Percentiles rank a stretch among this genome's conserved stretches.
Conservation (phyloP, 2,888 invertebrate species). For the Tridacna gigas region DNA sequence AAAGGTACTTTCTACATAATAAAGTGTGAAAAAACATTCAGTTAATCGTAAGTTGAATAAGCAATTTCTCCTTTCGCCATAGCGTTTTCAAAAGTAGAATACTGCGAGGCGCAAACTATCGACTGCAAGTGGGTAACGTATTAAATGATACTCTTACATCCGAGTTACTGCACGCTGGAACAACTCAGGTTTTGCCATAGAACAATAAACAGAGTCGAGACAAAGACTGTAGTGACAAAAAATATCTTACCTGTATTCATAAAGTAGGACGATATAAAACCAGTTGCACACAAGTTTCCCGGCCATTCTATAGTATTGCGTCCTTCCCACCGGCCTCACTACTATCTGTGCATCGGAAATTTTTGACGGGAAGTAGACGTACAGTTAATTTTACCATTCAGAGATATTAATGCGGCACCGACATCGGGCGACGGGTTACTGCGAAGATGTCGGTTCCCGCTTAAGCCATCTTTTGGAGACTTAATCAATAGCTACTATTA, state of each 20-base stretch:
- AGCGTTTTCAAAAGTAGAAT: no score
- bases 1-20: no score
- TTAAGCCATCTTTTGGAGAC: conserved; percentile 1
- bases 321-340: conserved; percentile 1
- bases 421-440: conserved; percentile 17
- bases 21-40: no score
- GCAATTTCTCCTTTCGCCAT: no score
- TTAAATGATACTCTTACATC: no score
- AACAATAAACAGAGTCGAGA: no score
- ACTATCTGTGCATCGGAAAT: conserved; percentile 17
- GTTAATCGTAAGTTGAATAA: no score
- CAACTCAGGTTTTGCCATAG: no score
- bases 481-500: conserved; percentile 16
- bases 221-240: no score
- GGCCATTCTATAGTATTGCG: neutral
- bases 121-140: no score
- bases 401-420: conserved; percentile 27
- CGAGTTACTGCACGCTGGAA: no score
- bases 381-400: conserved; percentile 24
- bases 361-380: conserved; percentile 26
- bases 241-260: neutral
- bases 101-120: no score
- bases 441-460: conserved; percentile 11
- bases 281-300: conserved; percentile 3
- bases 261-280: conserved; percentile 4